Conservation (phyloP, 2,113 vertebrate species). For the Rhea pennata region DNA sequence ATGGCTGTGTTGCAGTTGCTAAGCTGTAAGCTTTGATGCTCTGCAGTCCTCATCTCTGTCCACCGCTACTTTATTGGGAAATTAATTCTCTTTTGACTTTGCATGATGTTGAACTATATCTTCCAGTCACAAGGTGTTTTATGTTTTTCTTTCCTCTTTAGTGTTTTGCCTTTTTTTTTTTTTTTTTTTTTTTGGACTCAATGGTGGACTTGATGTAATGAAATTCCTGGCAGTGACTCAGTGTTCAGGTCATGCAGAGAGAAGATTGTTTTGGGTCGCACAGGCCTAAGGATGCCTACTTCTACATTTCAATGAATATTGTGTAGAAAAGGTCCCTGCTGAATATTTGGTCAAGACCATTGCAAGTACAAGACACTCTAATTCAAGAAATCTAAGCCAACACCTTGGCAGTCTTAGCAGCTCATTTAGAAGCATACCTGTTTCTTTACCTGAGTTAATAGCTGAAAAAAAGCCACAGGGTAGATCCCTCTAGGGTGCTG, state of each 20-base stretch:
- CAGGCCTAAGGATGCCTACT: neutral
- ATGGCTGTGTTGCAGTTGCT: neutral
- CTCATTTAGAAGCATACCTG: neutral
- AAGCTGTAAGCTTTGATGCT: neutral
- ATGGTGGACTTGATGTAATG: neutral
- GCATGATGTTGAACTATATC: neutral
- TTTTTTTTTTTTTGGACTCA: neutral
- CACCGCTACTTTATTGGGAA: neutral
- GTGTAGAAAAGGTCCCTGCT: neutral
- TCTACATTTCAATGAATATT: neutral
- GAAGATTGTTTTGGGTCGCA: neutral
- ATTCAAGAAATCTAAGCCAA: neutral
- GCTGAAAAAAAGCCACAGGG: neutral
- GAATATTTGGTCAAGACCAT: neutral
- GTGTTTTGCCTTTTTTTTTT: neutral
- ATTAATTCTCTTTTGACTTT: neutral
- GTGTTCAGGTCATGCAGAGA: neutral
- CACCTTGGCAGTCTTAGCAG: neutral
- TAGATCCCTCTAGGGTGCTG: neutral
- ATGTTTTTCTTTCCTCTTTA: neutral
- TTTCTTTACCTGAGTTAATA: neutral
- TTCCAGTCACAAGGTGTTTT: neutral
- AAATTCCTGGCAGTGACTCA: neutral
- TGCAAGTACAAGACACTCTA: neutral
- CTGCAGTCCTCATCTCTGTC: neutral